Percentiles rank a stretch among this genome's conserved stretches.
These are phyloP conservation scores for Myathropa florea DNA, from an alignment of 2,888 invertebrate species.

Conservation along the genomic window DNA sequence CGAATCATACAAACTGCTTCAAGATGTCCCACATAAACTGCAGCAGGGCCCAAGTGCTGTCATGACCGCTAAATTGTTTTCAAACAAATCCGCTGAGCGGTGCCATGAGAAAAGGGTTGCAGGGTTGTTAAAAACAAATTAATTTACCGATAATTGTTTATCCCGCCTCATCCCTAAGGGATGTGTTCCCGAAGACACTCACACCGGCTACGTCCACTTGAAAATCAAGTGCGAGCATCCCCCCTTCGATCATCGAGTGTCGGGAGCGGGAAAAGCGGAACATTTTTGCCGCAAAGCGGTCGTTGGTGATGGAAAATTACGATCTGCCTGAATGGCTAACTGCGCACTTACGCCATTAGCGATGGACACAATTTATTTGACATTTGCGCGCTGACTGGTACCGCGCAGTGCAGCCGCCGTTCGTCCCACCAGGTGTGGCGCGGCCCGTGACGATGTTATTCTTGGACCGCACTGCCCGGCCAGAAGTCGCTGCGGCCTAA, in stretches of 20 bases:
- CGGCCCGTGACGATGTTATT: conserved; percentile 33
- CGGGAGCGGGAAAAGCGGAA: conserved; percentile 43
- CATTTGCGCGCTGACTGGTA: conserved; percentile 45
- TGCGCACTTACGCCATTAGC: conserved; percentile 57
- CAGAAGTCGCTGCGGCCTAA: background rate
- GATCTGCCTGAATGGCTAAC: conserved; percentile 56
- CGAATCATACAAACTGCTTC: conserved; percentile 13
- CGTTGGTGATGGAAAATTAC: conserved; percentile 33
- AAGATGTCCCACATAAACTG: conserved; percentile 18
- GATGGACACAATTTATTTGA: conserved; percentile 61
- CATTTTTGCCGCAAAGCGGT: conserved; percentile 10
- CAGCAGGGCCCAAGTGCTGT: conserved; percentile 25
- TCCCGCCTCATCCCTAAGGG: conserved; percentile 34
- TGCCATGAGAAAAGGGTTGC: conserved; percentile 38
- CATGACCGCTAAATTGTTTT: conserved; percentile 34
- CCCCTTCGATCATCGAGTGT: background rate
- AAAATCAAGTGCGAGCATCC: conserved; percentile 8
- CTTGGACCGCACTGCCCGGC: conserved; percentile 33
- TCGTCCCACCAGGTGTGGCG: conserved; percentile 15
- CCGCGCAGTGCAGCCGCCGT: background rate
- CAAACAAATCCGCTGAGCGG: conserved; percentile 35
- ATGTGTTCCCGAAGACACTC: background rate
- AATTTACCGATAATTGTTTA: conserved; percentile 31
- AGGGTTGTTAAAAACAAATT: conserved; percentile 42
- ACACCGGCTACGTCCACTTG: conserved; percentile 5